Evolutionary conservation across 2,888 invertebrate species (phyloP).

Genomic region (Ochropleura plecta): DNA sequence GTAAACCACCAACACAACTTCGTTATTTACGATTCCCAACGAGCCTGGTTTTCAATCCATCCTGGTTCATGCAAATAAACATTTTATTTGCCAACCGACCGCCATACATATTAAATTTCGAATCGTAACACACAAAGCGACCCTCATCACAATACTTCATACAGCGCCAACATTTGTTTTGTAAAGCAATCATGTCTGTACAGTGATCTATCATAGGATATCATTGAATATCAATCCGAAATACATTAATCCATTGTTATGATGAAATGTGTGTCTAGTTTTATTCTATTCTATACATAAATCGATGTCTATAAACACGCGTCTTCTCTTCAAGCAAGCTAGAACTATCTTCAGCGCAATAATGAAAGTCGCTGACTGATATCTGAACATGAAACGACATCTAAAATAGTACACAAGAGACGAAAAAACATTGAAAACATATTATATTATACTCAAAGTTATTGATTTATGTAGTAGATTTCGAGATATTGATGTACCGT

Average conservation of each 20-base stretch:
- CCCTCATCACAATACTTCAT: conserved; percentile 19
- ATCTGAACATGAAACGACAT: neutral
- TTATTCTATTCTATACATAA: neutral
- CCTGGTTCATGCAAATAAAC: conserved; percentile 12
- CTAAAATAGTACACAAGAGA: neutral
- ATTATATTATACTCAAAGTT: no score
- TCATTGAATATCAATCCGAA: conserved; percentile 2
- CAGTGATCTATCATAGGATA: conserved; percentile 39
- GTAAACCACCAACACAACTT: neutral
- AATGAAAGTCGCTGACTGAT: neutral
- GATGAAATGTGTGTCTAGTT: conserved; percentile 2
- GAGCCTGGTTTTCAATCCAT: conserved; percentile 26
- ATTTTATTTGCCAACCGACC: conserved; percentile 27
- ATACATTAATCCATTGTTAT: conserved; percentile 18
- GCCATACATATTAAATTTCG: conserved; percentile 25
- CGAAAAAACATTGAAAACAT: no score
- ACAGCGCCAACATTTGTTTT: conserved; percentile 33
- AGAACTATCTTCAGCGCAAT: neutral
- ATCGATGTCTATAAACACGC: neutral
- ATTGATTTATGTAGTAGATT: no score
- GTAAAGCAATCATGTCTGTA: conserved; percentile 28
- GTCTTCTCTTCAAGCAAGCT: neutral
- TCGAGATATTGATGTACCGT: no score
- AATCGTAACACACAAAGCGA: conserved; percentile 18
- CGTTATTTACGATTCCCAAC: neutral